A percentile compares a stretch with the other conserved stretches of the same genome.
These are phyloP conservation scores for Drosophila helvetica DNA, from an alignment of 2,888 invertebrate species.

Conservation along the genomic window DNA sequence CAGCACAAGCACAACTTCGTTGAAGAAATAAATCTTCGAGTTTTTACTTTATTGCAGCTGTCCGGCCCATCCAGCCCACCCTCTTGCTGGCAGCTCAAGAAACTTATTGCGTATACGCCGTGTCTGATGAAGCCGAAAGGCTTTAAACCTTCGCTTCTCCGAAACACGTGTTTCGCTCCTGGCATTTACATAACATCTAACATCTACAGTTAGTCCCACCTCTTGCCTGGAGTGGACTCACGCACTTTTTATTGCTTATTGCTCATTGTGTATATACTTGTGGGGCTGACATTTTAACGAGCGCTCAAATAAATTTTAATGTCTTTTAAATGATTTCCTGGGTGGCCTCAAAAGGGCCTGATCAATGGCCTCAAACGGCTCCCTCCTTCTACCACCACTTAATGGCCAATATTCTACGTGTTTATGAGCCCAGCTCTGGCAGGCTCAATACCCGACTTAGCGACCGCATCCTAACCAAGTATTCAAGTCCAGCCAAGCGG, in stretches of 20 bases:
- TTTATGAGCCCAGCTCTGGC: constrained; percentile 47
- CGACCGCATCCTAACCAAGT: constrained; percentile 8
- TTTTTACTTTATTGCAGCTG: constrained; percentile 74
- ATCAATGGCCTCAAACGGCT: constrained; percentile 51
- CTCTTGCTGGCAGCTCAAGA: constrained; percentile 1
- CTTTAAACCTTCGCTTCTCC: constrained; percentile 45
- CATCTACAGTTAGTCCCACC: constrained; percentile 33
- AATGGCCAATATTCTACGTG: constrained; percentile 55
- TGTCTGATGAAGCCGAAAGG: constrained; percentile 27
- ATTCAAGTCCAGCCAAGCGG: constrained; percentile 35
- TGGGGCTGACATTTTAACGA: constrained; percentile 68
- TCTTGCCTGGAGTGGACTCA: constrained; percentile 44
- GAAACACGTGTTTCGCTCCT: constrained; percentile 65
- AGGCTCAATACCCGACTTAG: constrained; percentile 41
- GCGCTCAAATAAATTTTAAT: constrained; percentile 75
- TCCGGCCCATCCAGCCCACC: constrained; percentile 14
- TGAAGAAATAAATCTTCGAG: constrained; percentile 76
- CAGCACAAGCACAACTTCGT: constrained; percentile 54
- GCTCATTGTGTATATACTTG: constrained; percentile 42
- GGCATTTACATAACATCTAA: constrained; percentile 65
- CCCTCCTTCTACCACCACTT: constrained; percentile 20
- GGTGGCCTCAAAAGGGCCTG: constrained; percentile 50
- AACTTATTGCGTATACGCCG: constrained; percentile 66
- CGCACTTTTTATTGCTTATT: constrained; percentile 71
- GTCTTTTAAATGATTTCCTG: constrained; percentile 72